These are phyloP conservation scores for Sialis fuliginosa DNA, from an alignment of 2,888 invertebrate species.

Conservation along the genomic window DNA sequence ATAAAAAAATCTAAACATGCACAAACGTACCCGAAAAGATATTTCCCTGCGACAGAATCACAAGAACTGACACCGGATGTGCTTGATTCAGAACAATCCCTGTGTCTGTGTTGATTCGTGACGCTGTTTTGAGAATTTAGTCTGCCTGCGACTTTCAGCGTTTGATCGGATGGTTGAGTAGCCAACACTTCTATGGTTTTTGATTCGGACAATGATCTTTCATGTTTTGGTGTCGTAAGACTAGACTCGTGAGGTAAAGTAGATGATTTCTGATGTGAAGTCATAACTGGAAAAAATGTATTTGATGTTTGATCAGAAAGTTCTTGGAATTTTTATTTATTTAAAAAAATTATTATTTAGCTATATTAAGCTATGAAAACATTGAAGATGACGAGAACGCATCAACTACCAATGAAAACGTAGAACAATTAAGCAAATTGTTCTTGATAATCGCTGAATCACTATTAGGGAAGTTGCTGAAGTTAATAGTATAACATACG, in stretches of 20 bases:
- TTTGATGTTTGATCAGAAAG: no score
- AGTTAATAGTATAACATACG: not conserved
- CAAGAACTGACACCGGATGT: conserved; percentile 71
- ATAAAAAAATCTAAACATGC: not conserved
- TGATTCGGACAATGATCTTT: conserved; percentile 47
- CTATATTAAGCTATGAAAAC: no score
- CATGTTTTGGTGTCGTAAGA: conserved; percentile 32
- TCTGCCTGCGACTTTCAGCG: not conserved
- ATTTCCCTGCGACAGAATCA: conserved; percentile 50
- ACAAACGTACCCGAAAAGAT: conserved; percentile 32
- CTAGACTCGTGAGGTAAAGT: conserved; percentile 39
- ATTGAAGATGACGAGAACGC: no score
- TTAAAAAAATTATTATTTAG: no score
- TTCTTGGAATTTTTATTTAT: no score
- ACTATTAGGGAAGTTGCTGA: not conserved
- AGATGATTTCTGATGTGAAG: conserved; percentile 12
- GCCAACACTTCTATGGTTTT: conserved; percentile 42
- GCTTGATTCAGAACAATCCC: conserved; percentile 56
- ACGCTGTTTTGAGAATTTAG: conserved; percentile 14
- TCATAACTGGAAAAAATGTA: no score
- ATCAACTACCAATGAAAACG: not conserved
- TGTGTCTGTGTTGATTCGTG: conserved; percentile 26
- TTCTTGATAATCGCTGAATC: not conserved
- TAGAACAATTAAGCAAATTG: not conserved
- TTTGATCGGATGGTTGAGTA: not conserved